phyloP scores from a whole-genome alignment of 2,113 vertebrate species.

The Sander vitreus region DNA sequence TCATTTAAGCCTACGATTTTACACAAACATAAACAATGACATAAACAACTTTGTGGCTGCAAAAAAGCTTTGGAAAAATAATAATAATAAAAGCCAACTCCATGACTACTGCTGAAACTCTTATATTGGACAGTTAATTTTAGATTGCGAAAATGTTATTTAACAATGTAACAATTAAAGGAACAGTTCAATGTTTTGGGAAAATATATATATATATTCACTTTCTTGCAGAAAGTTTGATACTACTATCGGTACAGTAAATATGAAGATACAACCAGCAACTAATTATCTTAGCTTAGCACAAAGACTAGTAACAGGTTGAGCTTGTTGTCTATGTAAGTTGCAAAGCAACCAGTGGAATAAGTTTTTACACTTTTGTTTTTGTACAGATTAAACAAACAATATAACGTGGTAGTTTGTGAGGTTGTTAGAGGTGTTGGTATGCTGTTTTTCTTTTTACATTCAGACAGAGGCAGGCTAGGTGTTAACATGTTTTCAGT shows the following conservation, averaged over 20 bases:
- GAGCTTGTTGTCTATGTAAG: not conserved
- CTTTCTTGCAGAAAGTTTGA: not conserved
- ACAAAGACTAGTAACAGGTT: not conserved
- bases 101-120: not conserved
- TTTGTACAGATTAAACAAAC: not conserved
- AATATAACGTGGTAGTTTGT: too few relatives aligned
- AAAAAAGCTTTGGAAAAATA: not conserved
- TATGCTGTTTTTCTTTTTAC: not conserved
- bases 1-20: not conserved
- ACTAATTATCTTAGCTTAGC: not conserved
- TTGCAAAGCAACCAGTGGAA: not conserved
- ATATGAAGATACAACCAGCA: not conserved
- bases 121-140: not conserved
- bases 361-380: not conserved
- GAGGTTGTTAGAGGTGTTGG: not conserved
- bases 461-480: not conserved
- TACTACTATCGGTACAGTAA: not conserved
- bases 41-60: not conserved
- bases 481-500: not conserved
- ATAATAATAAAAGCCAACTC: not conserved
- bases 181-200: not conserved
- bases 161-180: not conserved
- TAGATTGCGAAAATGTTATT: not conserved
- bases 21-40: conserved; percentile 4
- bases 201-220: not conserved